Evolutionary conservation across 2,888 invertebrate genomes (phyloP).

Genomic region (Sarcophaga caerulescens): DNA sequence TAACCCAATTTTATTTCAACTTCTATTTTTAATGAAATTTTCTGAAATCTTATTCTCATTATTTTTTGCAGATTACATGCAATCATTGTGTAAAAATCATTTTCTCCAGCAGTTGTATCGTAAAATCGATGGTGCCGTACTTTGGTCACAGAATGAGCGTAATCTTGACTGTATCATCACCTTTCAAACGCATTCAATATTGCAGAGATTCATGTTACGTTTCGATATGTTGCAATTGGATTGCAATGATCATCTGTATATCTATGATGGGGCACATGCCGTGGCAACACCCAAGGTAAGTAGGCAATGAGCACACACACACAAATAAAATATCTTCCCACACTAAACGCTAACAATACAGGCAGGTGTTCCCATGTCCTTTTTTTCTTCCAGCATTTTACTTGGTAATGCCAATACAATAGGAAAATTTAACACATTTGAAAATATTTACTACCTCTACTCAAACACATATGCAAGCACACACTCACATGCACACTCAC

Average conservation of each 20-base stretch:
- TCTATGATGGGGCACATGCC: constrained; percentile 96
- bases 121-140: constrained; percentile 94
- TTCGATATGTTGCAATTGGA: constrained; percentile 95
- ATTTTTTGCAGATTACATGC: constrained; percentile 88
- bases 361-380: neutral
- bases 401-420: neutral
- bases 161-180: constrained; percentile 96
- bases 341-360: neutral
- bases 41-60: too few relatives aligned
- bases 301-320: constrained; percentile 17
- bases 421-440: neutral
- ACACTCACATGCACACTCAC: neutral
- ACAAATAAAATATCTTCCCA: neutral
- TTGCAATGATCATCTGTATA: constrained; percentile 96
- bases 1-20: too few relatives aligned
- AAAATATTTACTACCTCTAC: neutral
- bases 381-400: too few relatives aligned
- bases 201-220: constrained; percentile 96
- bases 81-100: constrained; percentile 93
- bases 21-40: too few relatives aligned
- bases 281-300: constrained; percentile 93
- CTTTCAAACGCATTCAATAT: constrained; percentile 96
- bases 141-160: constrained; percentile 94
- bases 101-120: constrained; percentile 93
- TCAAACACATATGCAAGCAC: neutral